Percentiles rank a stretch among this genome's conserved stretches.
These are phyloP conservation scores for Byasa hedistus DNA, from an alignment of 2,888 invertebrate species.

Conservation along the genomic window DNA sequence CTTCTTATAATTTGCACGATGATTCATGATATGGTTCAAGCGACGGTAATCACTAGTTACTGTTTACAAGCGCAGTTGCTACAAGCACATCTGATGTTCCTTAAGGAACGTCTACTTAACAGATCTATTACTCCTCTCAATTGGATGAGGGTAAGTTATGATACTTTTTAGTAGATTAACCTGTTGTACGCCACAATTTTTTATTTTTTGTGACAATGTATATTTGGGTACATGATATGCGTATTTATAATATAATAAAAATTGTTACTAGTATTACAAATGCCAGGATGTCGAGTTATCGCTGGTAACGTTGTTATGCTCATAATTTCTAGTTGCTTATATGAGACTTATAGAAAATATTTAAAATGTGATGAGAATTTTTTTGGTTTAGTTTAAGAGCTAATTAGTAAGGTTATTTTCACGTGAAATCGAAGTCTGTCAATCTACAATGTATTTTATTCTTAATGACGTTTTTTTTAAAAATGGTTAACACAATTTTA, in stretches of 20 bases:
- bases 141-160: conserved; percentile 85
- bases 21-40: conserved; percentile 90
- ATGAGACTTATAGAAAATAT: not conserved
- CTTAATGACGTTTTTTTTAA: too few species aligned
- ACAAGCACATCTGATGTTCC: conserved; percentile 85
- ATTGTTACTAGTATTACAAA: conserved; percentile 14
- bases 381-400: too few species aligned
- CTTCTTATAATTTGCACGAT: conserved; percentile 84
- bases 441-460: too few species aligned
- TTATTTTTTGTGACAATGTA: not conserved
- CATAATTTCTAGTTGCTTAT: not conserved
- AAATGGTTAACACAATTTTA: not conserved
- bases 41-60: conserved; percentile 90
- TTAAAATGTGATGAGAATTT: not conserved
- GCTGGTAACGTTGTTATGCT: not conserved
- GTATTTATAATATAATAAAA: not conserved
- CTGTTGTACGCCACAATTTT: too few species aligned
- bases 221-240: not conserved
- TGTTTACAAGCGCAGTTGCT: conserved; percentile 90
- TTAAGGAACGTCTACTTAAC: conserved; percentile 86
- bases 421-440: too few species aligned
- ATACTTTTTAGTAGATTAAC: not conserved
- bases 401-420: too few species aligned
- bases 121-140: conserved; percentile 85
- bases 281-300: conserved; percentile 18